Percentiles rank a stretch among this genome's conserved stretches.
Evolutionary conservation across 2,888 invertebrate genomes (phyloP).

Genomic region (Ennomos quercinarius): DNA sequence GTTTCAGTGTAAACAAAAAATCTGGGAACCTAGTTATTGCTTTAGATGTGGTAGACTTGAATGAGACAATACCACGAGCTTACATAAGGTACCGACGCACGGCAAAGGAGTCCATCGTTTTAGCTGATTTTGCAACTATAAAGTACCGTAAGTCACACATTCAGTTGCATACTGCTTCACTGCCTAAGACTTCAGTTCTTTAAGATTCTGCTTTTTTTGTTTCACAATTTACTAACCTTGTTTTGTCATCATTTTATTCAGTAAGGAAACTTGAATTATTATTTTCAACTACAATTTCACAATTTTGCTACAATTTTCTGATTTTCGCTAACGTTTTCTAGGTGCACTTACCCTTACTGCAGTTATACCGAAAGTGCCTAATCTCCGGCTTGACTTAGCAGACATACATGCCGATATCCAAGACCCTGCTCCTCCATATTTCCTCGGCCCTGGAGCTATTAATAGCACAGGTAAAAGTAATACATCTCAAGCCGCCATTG

Average conservation of each 20-base stretch:
- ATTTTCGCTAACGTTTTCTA: constrained; percentile 2
- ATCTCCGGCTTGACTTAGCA: constrained; percentile 28
- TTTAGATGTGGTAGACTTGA: constrained; percentile 24
- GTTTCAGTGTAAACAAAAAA: constrained; percentile 27
- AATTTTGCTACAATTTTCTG: no score
- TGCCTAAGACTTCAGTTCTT: no score
- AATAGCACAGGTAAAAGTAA: constrained; percentile 30
- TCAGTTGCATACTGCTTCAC: no score
- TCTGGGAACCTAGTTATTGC: constrained; percentile 27
- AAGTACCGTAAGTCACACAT: constrained; percentile 20
- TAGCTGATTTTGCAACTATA: constrained; percentile 26
- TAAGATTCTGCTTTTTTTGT: background rate
- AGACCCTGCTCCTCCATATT: constrained; percentile 11
- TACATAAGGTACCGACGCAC: constrained; percentile 30
- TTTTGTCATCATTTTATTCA: no score
- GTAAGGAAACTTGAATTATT: no score
- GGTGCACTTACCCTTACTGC: constrained; percentile 31
- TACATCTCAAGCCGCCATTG: no score
- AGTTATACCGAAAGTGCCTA: constrained; percentile 30
- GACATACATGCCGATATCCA: constrained; percentile 26
- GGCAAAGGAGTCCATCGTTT: constrained; percentile 33
- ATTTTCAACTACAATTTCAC: no score
- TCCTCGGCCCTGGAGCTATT: constrained; percentile 25
- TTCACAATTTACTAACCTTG: background rate
- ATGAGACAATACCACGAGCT: constrained; percentile 21